These are phyloP conservation scores for Suricata suricatta DNA, from an alignment of 2,113 vertebrate genomes.

Conservation along the genomic window DNA sequence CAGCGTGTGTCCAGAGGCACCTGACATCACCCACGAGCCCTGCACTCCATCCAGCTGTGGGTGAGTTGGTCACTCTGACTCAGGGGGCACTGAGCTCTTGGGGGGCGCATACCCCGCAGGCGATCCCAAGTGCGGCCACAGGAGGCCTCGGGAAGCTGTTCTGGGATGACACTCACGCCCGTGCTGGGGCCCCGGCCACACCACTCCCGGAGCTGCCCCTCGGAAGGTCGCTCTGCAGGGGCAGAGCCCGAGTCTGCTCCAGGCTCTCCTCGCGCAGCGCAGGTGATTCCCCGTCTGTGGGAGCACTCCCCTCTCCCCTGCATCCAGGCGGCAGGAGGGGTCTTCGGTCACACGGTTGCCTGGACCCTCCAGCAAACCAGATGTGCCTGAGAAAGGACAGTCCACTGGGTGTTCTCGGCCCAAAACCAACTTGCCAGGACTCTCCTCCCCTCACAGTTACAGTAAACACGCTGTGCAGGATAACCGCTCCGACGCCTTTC, in stretches of 20 bases:
- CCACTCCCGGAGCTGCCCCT: background rate
- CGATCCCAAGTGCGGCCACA: background rate
- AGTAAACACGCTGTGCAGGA: fast-evolving
- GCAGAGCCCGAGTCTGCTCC: background rate
- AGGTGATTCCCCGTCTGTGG: background rate
- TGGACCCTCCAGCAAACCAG: background rate
- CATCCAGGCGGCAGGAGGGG: background rate
- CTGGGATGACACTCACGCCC: background rate
- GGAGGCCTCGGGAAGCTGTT: background rate
- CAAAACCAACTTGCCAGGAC: background rate
- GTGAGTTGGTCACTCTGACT: background rate
- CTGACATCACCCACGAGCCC: background rate
- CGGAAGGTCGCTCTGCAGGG: background rate
- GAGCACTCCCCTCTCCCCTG: background rate
- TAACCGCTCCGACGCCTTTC: background rate
- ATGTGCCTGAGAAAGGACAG: background rate
- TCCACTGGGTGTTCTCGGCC: background rate
- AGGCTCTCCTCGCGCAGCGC: background rate
- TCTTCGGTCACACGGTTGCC: too few species aligned
- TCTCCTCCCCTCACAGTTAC: background rate
- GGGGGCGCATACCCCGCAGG: background rate
- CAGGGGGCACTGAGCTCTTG: background rate
- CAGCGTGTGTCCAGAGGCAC: too few species aligned
- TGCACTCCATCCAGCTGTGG: background rate
- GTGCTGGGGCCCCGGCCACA: background rate